Evolutionary conservation across 2,113 vertebrate species (phyloP).

Genomic region (Ahaetulla prasina): DNA sequence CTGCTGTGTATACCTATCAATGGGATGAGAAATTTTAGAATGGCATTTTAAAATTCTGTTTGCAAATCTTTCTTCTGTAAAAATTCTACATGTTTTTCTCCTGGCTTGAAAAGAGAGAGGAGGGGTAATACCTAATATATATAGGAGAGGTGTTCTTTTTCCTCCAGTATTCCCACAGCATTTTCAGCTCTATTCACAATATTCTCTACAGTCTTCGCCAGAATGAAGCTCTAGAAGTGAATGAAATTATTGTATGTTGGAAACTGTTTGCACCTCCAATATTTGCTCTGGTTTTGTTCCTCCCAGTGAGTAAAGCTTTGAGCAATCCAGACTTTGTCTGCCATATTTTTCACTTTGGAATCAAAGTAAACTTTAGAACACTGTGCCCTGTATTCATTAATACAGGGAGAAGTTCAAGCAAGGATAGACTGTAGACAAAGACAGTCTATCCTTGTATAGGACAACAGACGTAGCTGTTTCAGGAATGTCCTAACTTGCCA

Average conservation of each 20-base stretch:
- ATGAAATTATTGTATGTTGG: neutral
- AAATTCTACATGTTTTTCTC: neutral
- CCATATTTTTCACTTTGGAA: neutral
- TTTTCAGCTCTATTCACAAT: neutral
- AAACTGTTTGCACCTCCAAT: conserved; percentile 1
- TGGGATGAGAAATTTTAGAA: neutral
- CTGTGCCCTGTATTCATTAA: neutral
- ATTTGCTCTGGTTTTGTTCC: conserved; percentile 4
- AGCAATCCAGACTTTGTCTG: neutral
- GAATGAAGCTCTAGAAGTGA: neutral
- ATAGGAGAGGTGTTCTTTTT: neutral
- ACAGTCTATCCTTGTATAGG: neutral
- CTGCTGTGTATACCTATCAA: neutral
- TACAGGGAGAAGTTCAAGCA: neutral
- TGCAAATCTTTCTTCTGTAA: neutral
- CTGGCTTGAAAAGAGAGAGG: neutral
- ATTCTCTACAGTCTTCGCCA: neutral
- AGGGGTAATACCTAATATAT: neutral
- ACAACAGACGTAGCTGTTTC: neutral
- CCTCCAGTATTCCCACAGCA: neutral
- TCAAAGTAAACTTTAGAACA: neutral
- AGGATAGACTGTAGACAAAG: neutral
- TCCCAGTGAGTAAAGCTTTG: neutral
- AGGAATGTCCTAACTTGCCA: neutral
- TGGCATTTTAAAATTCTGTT: no score